Evolutionary conservation across 1,140 invertebrate genomes (phyloP).

Genomic region (Halictus rubicundus): DNA sequence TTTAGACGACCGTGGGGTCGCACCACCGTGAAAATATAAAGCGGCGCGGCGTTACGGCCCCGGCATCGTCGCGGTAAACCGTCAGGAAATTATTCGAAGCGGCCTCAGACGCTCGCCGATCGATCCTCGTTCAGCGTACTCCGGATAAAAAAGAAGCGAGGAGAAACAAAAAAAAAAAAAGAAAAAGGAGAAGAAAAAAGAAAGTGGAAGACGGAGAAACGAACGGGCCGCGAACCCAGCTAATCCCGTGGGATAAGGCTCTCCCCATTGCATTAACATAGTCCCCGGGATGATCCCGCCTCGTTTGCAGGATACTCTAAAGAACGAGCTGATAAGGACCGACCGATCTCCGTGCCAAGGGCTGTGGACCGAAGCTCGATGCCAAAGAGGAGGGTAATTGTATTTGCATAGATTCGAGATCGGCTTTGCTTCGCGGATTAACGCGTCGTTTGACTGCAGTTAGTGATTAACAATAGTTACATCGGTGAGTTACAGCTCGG

Average conservation of each 20-base stretch:
- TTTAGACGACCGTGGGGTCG: background rate
- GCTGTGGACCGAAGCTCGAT: conserved; percentile 44
- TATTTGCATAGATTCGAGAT: conserved; percentile 76
- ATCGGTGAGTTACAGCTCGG: conserved; percentile 30
- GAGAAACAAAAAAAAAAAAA: conserved; percentile 11
- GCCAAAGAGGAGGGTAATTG: conserved; percentile 66
- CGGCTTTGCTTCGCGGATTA: conserved; percentile 70
- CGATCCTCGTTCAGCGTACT: conserved; percentile 2
- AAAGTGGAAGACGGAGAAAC: conserved; percentile 2
- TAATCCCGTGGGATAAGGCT: conserved; percentile 67
- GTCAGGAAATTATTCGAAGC: conserved; percentile 1
- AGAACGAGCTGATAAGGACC: conserved; percentile 75
- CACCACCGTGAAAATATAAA: background rate
- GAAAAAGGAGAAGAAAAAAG: background rate
- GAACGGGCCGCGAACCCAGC: conserved; percentile 30
- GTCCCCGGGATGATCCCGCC: conserved; percentile 70
- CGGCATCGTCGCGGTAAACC: background rate
- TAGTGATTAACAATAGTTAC: conserved; percentile 68
- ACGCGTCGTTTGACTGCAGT: conserved; percentile 64
- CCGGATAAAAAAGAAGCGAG: background rate
- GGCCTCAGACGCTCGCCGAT: background rate
- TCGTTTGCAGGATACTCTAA: conserved; percentile 74
- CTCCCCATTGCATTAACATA: conserved; percentile 73
- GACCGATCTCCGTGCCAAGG: conserved; percentile 57
- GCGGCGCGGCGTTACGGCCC: background rate